These are phyloP conservation scores for Callosobruchus maculatus DNA, from an alignment of 2,888 invertebrate genomes.

Conservation along the genomic window DNA sequence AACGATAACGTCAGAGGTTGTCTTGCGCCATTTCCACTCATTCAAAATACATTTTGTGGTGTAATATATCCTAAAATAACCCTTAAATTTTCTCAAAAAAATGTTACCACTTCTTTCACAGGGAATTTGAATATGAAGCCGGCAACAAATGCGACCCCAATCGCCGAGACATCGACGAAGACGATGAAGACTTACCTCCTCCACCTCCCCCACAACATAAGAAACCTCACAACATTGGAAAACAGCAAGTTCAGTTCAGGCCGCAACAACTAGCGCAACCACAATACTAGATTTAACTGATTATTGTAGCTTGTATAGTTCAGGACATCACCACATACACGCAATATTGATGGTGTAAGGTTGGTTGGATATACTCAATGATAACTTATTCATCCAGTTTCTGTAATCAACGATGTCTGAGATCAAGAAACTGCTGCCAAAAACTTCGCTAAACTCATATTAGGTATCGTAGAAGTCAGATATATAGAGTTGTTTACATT, in stretches of 20 bases:
- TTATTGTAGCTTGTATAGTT: neutral
- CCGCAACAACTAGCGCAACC: conserved; percentile 12
- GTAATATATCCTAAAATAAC: neutral
- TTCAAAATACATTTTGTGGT: too few relatives aligned
- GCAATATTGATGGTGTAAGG: too few relatives aligned
- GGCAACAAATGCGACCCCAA: conserved; percentile 68
- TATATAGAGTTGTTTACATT: too few relatives aligned
- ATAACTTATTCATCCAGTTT: too few relatives aligned
- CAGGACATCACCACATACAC: too few relatives aligned
- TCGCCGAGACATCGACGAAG: conserved; percentile 43
- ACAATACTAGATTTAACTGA: neutral
- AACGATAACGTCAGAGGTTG: too few relatives aligned
- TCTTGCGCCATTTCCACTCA: too few relatives aligned
- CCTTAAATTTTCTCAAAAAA: neutral
- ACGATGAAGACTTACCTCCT: conserved; percentile 19
- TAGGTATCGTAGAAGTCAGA: too few relatives aligned
- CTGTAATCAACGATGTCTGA: too few relatives aligned
- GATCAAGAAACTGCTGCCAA: too few relatives aligned
- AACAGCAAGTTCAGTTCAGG: conserved; percentile 28
- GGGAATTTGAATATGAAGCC: conserved; percentile 79
- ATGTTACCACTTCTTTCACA: conserved; percentile 15
- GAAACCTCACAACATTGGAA: conserved; percentile 25
- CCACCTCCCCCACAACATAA: conserved; percentile 20
- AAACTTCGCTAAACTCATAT: too few relatives aligned
- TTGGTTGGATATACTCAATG: too few relatives aligned